Evolutionary conservation across 1,140 invertebrate species (phyloP).

Genomic region (Batillaria attramentaria): DNA sequence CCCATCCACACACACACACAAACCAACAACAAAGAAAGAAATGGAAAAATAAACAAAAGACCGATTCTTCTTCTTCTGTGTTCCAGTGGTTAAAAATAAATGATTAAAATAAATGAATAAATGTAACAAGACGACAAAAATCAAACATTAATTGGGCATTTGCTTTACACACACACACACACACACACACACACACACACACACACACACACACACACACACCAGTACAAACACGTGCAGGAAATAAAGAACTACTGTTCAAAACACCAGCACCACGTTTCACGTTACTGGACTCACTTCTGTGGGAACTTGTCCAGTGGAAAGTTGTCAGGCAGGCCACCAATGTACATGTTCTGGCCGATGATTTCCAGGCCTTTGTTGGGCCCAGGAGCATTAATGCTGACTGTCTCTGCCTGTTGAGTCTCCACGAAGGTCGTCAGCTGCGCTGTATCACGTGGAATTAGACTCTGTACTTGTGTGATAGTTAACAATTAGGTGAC

Average conservation of each 20-base stretch:
- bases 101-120: no score
- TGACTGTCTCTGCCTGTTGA: slow-evolving; percentile 72
- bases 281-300: no score
- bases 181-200: slow-evolving; percentile 5
- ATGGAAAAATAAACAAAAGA: not conserved
- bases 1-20: not conserved
- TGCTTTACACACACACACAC: not conserved
- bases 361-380: slow-evolving; percentile 65
- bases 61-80: no score
- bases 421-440: not conserved
- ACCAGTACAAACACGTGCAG: not conserved
- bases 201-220: not conserved
- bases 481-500: no score
- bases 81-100: no score
- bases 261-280: no score
- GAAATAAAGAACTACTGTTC: no score
- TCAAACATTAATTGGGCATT: no score
- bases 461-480: no score
- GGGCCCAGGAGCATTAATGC: slow-evolving; percentile 77
- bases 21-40: not conserved
- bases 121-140: no score
- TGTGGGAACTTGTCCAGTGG: slow-evolving; percentile 42
- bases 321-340: slow-evolving; percentile 79
- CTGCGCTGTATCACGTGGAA: slow-evolving; percentile 20
- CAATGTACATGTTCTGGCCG: slow-evolving; percentile 77